Percentiles rank a stretch among this genome's conserved stretches.
phyloP scores from a whole-genome alignment of 2,113 vertebrate genomes.

The Semnornis frantzii region DNA sequence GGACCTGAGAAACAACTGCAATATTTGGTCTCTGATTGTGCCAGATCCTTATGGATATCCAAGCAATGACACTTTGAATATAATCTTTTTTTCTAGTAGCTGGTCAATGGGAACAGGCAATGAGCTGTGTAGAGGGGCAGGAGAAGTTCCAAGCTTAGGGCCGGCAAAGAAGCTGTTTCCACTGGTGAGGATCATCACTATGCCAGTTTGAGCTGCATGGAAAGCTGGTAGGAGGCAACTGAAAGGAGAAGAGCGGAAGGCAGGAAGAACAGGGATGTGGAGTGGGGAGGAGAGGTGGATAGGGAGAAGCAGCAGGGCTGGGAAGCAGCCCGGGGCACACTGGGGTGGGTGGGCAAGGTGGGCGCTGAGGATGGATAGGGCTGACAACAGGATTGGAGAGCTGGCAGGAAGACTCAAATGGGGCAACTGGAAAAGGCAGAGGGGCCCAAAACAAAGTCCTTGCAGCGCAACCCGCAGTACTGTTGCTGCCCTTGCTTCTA shows the following conservation, averaged over 20 bases:
- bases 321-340: not conserved
- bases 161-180: not conserved
- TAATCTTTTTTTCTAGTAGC: not conserved
- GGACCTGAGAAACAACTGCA: not conserved
- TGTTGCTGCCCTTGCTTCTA: not conserved
- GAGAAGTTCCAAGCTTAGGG: not conserved
- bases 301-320: not conserved
- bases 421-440: rapidly evolving
- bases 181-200: not conserved
- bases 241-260: not conserved
- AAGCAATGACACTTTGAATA: not conserved
- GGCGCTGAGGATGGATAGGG: rapidly evolving
- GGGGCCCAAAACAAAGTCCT: not conserved
- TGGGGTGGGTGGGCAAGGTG: not conserved
- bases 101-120: not conserved
- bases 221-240: not conserved
- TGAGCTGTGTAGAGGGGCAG: not conserved
- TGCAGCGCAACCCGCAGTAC: rapidly evolving
- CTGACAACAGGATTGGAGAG: too few species aligned
- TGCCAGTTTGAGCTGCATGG: rapidly evolving
- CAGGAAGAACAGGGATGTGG: too few species aligned
- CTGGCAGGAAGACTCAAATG: not conserved
- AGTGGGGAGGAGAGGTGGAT: not conserved
- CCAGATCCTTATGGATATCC: not conserved
- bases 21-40: not conserved